Evolutionary conservation across 2,797 vertebrate genomes (phyloP).

Genomic region (Dermochelys coriacea): DNA sequence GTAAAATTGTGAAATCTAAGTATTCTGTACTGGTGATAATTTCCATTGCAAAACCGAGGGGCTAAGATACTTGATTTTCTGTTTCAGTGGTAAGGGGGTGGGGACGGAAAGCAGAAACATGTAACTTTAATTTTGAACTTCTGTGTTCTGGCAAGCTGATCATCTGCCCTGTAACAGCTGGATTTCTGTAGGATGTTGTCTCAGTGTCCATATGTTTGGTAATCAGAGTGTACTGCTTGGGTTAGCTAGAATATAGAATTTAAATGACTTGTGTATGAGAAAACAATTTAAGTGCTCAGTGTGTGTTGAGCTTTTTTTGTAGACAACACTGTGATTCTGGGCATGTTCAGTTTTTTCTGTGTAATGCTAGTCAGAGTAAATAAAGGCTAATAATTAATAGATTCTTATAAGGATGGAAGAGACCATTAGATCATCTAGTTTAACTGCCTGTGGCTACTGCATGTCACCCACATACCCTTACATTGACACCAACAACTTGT

Average conservation of each 20-base stretch:
- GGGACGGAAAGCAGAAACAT: not conserved
- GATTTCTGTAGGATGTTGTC: not conserved
- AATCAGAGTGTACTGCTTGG: not conserved
- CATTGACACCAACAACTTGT: rapidly evolving
- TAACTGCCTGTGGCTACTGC: rapidly evolving
- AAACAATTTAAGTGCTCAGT: not conserved
- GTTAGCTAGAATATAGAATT: not conserved
- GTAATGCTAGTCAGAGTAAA: not conserved
- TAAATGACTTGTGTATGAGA: not conserved
- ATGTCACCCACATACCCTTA: rapidly evolving
- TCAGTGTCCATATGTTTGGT: not conserved
- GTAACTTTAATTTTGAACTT: not conserved
- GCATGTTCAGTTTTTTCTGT: not conserved
- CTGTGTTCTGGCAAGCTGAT: not conserved
- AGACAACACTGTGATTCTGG: not conserved
- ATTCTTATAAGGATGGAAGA: not conserved
- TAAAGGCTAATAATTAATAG: not conserved
- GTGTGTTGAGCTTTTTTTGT: not conserved
- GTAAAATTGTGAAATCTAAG: slow-evolving; percentile 31
- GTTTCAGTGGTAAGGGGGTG: not conserved
- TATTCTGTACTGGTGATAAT: not conserved
- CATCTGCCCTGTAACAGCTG: rapidly evolving
- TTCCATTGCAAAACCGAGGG: slow-evolving; percentile 16
- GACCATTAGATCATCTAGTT: no score
- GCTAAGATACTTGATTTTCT: not conserved